phyloP scores from a whole-genome alignment of 2,113 vertebrate genomes.

The Psophia crepitans region DNA sequence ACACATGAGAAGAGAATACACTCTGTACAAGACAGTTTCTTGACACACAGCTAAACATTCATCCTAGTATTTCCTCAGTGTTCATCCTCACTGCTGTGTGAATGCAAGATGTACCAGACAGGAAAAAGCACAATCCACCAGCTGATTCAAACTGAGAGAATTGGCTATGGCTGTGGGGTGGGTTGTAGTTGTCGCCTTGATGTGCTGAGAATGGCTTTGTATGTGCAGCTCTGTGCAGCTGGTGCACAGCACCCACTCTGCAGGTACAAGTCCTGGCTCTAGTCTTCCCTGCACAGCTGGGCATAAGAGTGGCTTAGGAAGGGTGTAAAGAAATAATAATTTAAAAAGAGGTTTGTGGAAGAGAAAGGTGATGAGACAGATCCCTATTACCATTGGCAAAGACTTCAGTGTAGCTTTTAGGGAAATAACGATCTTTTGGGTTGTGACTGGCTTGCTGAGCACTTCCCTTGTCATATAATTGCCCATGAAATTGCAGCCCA shows the following conservation, averaged over 20 bases:
- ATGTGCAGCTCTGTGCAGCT: neutral
- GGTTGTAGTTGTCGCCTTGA: neutral
- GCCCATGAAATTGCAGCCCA: conserved; percentile 58
- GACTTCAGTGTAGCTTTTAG: neutral
- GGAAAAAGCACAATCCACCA: neutral
- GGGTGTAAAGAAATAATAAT: neutral
- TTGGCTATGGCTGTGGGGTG: neutral
- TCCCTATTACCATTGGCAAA: neutral
- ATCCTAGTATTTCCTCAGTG: neutral
- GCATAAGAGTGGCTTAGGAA: neutral
- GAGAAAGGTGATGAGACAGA: neutral
- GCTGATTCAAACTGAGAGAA: neutral
- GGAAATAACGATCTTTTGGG: neutral
- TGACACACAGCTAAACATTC: neutral
- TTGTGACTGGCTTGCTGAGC: conserved; percentile 10
- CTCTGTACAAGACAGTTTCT: neutral
- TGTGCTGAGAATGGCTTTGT: neutral
- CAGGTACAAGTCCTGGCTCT: neutral
- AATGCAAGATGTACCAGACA: neutral
- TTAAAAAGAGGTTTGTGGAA: neutral
- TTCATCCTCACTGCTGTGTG: neutral
- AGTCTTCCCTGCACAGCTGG: neutral
- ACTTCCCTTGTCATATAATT: conserved; percentile 50
- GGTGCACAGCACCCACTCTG: neutral
- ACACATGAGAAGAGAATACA: too few species aligned